Evolutionary conservation across 1,140 invertebrate species (phyloP).

Genomic region (Philotrypesis tridentata): DNA sequence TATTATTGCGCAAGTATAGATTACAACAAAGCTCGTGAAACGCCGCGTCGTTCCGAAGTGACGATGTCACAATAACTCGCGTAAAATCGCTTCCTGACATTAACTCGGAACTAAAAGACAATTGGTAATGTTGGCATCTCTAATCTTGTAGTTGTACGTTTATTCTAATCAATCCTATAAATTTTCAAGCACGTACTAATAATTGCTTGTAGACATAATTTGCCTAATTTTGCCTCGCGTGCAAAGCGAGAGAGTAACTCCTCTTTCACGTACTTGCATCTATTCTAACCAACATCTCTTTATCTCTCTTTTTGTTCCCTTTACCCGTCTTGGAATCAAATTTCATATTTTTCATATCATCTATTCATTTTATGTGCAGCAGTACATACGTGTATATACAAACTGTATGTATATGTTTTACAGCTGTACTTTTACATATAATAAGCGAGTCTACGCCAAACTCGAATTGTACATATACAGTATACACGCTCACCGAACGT

Average conservation of each 20-base stretch:
- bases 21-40: background rate
- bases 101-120: constrained; percentile 28
- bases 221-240: background rate
- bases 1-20: constrained; percentile 15
- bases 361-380: background rate
- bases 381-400: background rate
- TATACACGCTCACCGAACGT: background rate
- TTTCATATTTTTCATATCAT: constrained; percentile 1
- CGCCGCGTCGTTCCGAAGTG: background rate
- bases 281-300: background rate
- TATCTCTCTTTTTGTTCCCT: background rate
- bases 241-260: background rate
- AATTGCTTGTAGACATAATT: no score
- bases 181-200: no score
- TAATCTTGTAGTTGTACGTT: no score
- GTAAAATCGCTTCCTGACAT: background rate
- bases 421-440: background rate
- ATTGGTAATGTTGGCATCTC: no score
- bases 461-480: constrained; percentile 4
- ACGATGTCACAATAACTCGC: background rate
- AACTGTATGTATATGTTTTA: background rate
- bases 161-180: no score
- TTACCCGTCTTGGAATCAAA: background rate
- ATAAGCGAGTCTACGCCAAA: background rate
- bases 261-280: background rate